phyloP scores from a whole-genome alignment of 2,797 vertebrate genomes.

The Artibeus jamaicensis region DNA sequence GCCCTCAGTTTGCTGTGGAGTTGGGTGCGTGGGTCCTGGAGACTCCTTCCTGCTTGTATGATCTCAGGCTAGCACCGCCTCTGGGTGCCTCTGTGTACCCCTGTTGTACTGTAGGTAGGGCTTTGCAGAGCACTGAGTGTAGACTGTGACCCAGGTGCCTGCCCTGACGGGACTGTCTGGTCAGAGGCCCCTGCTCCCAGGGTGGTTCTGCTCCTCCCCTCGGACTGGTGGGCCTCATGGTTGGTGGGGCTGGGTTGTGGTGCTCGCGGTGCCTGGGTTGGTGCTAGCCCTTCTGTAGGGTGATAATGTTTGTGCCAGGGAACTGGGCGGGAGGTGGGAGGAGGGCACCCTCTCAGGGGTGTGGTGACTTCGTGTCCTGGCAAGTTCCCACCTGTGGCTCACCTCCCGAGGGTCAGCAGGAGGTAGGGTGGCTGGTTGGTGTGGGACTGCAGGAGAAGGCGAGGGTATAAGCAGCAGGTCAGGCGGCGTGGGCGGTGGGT shows the following conservation, averaged over 20 bases:
- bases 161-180: neutral
- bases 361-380: neutral
- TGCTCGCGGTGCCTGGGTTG: neutral
- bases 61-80: neutral
- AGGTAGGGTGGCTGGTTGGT: neutral
- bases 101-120: neutral
- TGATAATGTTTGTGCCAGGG: rapidly evolving
- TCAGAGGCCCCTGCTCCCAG: neutral
- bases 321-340: neutral
- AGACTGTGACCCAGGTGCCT: neutral
- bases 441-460: neutral
- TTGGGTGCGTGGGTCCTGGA: neutral
- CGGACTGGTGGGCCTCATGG: neutral
- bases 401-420: too few species aligned
- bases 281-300: neutral
- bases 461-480: neutral
- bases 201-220: neutral
- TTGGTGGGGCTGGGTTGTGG: neutral
- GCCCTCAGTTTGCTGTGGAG: neutral
- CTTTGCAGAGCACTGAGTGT: neutral
- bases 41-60: neutral
- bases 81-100: neutral
- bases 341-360: neutral
- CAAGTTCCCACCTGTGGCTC: rapidly evolving
- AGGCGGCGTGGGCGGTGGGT: neutral